These are phyloP conservation scores for Drosophila nr. fundita DNA, from an alignment of 2,888 invertebrate species.

Conservation along the genomic window DNA sequence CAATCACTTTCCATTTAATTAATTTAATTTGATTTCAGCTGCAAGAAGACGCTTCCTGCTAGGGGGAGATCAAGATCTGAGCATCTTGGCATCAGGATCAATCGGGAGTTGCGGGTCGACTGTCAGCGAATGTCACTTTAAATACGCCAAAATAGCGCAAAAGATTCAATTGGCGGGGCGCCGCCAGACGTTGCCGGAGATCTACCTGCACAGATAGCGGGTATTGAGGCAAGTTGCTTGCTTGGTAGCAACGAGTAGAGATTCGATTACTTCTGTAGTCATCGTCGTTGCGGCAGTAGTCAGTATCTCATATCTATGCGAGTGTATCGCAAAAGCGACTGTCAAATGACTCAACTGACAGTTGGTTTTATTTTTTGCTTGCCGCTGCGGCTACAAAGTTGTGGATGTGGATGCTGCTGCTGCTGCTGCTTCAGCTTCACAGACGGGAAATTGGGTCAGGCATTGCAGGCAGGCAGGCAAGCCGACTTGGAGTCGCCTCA, in stretches of 20 bases:
- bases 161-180: constrained; percentile 79
- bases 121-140: constrained; percentile 80
- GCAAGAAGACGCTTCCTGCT: constrained; percentile 32
- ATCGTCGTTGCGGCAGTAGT: constrained; percentile 5
- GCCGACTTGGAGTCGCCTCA: constrained; percentile 49
- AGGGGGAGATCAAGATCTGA: constrained; percentile 27
- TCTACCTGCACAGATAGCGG: constrained; percentile 38
- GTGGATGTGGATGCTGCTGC: constrained; percentile 34
- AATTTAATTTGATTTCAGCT: constrained; percentile 61
- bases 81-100: constrained; percentile 20
- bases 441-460: constrained; percentile 71
- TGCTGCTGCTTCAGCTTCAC: constrained; percentile 20
- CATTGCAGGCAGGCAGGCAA: constrained; percentile 41
- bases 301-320: constrained; percentile 75
- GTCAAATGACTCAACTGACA: constrained; percentile 81
- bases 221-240: constrained; percentile 18
- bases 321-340: constrained; percentile 79
- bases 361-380: constrained; percentile 57
- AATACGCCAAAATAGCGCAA: constrained; percentile 81
- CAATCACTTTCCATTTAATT: constrained; percentile 67
- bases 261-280: constrained; percentile 25
- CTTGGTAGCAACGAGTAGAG: constrained; percentile 22
- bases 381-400: constrained; percentile 20
- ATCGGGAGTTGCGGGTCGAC: constrained; percentile 46
- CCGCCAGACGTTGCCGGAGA: constrained; percentile 52